Percentiles rank a stretch among this genome's conserved stretches.
These are phyloP conservation scores for Cyrtonyx montezumae DNA, from an alignment of 2,113 vertebrate species.

Conservation along the genomic window DNA sequence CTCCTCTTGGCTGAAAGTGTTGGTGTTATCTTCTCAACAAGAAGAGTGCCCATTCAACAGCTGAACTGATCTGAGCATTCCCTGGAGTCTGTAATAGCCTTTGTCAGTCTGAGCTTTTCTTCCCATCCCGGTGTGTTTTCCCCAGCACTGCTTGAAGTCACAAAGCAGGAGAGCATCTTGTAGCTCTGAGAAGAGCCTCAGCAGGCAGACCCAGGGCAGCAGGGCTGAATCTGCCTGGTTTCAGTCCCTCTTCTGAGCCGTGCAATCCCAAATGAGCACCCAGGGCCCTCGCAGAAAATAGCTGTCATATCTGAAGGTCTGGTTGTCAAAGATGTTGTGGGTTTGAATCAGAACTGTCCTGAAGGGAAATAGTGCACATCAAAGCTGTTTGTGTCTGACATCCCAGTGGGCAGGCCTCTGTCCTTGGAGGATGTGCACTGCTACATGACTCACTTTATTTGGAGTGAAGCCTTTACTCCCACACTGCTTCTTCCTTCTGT, in stretches of 20 bases:
- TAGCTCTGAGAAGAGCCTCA: background rate
- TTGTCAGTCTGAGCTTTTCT: background rate
- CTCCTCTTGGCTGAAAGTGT: background rate
- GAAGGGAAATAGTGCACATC: background rate
- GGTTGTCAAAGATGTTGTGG: background rate
- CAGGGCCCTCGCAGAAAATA: background rate
- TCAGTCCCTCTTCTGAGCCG: background rate
- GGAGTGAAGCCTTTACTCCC: background rate
- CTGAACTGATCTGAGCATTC: background rate
- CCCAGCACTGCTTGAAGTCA: background rate
- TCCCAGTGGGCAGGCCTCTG: background rate
- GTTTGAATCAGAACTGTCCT: background rate
- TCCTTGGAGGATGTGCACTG: background rate
- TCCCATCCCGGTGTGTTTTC: background rate
- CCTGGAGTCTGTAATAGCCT: background rate
- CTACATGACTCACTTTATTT: background rate
- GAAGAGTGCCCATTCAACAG: background rate
- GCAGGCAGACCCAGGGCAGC: background rate
- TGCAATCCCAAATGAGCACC: background rate
- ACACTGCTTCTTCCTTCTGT: background rate
- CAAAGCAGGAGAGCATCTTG: rapidly evolving
- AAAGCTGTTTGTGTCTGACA: background rate
- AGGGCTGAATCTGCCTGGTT: background rate
- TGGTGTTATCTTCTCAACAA: background rate
- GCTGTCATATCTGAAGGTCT: background rate